Base-by-base conservation (phyloP, 1,140 invertebrate species). In the Euwallacea fornicatus region DNA sequence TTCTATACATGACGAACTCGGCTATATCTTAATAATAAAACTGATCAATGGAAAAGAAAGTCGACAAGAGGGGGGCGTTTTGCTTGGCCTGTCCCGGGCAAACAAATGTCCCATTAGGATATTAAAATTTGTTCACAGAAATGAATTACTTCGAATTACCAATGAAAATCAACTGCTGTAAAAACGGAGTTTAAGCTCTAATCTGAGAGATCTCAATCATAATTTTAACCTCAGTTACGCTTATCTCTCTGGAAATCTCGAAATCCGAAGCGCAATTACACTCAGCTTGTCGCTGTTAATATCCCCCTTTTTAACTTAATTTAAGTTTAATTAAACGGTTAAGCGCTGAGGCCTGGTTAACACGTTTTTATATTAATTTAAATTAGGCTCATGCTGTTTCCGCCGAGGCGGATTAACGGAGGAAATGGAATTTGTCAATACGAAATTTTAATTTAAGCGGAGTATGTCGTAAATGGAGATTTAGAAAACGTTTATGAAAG, bases 301-400 rank as follows among this genome's bases (percentile, higher is more conserved):
- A 6, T 9, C 55, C 55, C 55, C 55, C 55, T 33, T 7, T 58
- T 58, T 58, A 58, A 58, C 55, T 58, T 58, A 58, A 58, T 58
- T 58, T 58, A 58, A 16, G 3, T 58, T 58, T 58, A 58, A 58
- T 58, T 58, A 58, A 21, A 16, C 21, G 21, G 21, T 33, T 33
- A 33, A 33, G 21, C 21, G 4, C 55, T 33, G n/a, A 13, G 21
- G 13, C 21, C 11, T 33, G n/a, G 55, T 58, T 58, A 58, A 58
- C 55, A 58, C 55, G 21, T 58, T 58, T 58, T 58, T 58, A 11
- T 58, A 58, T 58, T 58, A 58, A 58, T 58, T 58, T 58, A 13
- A 58, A 58, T 58, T 58, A 58, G 55, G n/a, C 21, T 58, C 55
- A 21, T 15, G 55, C n/a, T 33, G 55, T 33, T 33, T 33, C 21